Conservation (phyloP, 2,113 vertebrate species). For the Sminthopsis crassicaudata region DNA sequence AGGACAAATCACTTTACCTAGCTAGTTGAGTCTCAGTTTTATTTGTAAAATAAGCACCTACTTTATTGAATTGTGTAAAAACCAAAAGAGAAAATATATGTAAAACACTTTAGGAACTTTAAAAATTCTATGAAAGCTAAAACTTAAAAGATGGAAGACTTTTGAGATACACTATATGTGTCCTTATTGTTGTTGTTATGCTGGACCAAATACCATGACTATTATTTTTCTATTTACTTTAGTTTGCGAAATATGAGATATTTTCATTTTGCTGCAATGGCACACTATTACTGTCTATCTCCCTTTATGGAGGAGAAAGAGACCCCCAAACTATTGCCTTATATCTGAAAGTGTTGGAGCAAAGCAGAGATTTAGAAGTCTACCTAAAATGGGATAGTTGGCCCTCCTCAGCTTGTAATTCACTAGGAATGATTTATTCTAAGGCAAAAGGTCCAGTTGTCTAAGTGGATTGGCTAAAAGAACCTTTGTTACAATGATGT, state of each 20-base stretch:
- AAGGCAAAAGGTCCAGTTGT: constrained; percentile 42
- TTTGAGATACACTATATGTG: not conserved
- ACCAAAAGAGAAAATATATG: not conserved
- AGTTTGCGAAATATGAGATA: not conserved
- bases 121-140: not conserved
- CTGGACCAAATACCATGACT: not conserved
- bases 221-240: not conserved
- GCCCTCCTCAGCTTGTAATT: constrained; percentile 34
- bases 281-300: not conserved
- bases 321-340: not conserved
- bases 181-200: not conserved
- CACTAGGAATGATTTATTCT: not conserved
- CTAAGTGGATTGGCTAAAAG: constrained; percentile 36
- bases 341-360: not conserved
- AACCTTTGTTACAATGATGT: constrained; percentile 32
- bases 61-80: not conserved
- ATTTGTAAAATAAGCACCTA: not conserved
- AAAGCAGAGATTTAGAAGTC: constrained; percentile 12
- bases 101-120: not conserved
- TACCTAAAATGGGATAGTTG: not conserved
- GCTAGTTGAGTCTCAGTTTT: not conserved
- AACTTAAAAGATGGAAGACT: not conserved
- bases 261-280: not conserved
- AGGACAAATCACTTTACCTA: not conserved
- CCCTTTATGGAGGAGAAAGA: not conserved